phyloP scores from a whole-genome alignment of 2,888 invertebrate species.

The Cataglyphis altisquamis region DNA sequence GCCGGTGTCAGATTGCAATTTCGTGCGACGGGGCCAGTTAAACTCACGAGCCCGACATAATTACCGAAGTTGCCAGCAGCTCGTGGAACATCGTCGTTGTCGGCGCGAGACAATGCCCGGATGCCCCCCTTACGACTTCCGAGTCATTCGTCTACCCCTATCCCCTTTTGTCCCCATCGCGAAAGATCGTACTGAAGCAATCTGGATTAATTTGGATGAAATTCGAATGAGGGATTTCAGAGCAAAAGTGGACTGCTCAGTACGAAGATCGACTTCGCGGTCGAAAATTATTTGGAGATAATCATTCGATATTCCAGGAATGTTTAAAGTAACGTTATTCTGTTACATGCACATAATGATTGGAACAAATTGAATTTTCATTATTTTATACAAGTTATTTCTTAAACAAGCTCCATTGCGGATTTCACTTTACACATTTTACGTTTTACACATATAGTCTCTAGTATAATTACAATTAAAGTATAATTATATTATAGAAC shows the following conservation, averaged over 20 bases:
- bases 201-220: slow-evolving; percentile 62
- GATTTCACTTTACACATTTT: too few species aligned
- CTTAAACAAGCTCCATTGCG: background rate
- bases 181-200: slow-evolving; percentile 34
- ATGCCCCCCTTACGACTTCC: slow-evolving; percentile 71
- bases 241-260: background rate
- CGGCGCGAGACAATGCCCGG: slow-evolving; percentile 67
- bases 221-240: slow-evolving; percentile 23
- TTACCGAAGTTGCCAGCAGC: slow-evolving; percentile 75
- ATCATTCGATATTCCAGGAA: slow-evolving; percentile 1
- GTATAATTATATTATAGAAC: too few species aligned
- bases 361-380: background rate
- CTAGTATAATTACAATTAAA: too few species aligned
- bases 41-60: slow-evolving; percentile 75
- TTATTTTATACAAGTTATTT: background rate
- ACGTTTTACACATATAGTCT: background rate
- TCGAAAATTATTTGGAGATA: background rate
- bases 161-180: slow-evolving; percentile 4
- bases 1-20: slow-evolving; percentile 72
- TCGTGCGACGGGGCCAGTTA: slow-evolving; percentile 72
- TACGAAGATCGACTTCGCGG: background rate
- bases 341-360: background rate
- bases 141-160: slow-evolving; percentile 54
- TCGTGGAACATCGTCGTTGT: slow-evolving; percentile 62
- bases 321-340: background rate